Conservation (phyloP, 2,113 vertebrate genomes). For the Istiophorus platypterus region DNA sequence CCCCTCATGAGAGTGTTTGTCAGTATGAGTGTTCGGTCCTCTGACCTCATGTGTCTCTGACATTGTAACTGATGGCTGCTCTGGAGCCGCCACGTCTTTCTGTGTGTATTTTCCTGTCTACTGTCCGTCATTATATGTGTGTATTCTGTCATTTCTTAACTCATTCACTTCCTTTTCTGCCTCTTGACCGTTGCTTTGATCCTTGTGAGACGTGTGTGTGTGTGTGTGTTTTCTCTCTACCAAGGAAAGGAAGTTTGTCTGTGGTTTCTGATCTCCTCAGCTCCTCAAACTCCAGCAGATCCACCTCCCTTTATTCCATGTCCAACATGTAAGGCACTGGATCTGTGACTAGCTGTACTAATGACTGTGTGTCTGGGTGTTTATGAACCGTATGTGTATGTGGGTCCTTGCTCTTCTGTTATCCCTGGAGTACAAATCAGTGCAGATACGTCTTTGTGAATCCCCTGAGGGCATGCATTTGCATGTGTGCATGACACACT, state of each 20-base stretch:
- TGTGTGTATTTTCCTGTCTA: conserved; percentile 20
- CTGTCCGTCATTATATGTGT: conserved; percentile 11
- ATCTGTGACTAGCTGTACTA: conserved; percentile 68
- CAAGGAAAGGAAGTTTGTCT: conserved; percentile 88
- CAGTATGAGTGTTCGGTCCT: conserved; percentile 21
- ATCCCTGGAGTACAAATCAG: conserved; percentile 12
- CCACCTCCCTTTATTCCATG: conserved; percentile 87
- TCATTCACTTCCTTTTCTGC: conserved; percentile 58
- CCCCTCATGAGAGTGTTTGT: conserved; percentile 26
- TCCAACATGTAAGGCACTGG: conserved; percentile 87
- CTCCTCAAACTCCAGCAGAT: conserved; percentile 86
- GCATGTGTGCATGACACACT: conserved; percentile 64
- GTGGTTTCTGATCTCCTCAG: conserved; percentile 85
- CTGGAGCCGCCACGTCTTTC: not conserved
- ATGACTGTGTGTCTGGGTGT: conserved; percentile 24
- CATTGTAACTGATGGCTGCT: not conserved
- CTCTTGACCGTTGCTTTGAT: conserved; percentile 69
- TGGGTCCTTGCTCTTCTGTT: conserved; percentile 21
- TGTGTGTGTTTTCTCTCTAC: conserved; percentile 78
- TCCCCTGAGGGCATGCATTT: conserved; percentile 58
- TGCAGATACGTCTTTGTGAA: conserved; percentile 23
- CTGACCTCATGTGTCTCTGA: not conserved
- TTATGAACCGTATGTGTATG: not conserved
- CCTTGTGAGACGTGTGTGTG: conserved; percentile 53
- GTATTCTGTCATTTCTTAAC: conserved; percentile 20